Conservation (phyloP, 2,888 invertebrate species). For the Tinea semifulvella region DNA sequence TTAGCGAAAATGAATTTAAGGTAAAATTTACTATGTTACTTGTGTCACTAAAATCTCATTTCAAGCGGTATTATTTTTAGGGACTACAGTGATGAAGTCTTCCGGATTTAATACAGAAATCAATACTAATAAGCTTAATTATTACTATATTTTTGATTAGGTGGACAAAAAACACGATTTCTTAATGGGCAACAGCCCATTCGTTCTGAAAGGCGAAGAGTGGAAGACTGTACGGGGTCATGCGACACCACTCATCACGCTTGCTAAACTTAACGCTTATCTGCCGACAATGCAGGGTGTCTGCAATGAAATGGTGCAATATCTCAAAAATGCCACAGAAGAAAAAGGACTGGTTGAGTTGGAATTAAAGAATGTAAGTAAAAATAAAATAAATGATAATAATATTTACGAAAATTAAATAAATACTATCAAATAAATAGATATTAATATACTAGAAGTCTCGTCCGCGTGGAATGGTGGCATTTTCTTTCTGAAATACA, state of each 20-base stretch:
- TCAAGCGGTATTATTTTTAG: too few species aligned
- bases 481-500: too few species aligned
- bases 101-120: too few species aligned
- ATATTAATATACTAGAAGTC: too few species aligned
- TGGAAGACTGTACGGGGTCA: slow-evolving; percentile 27
- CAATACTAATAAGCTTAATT: too few species aligned
- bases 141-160: too few species aligned
- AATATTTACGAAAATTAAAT: too few species aligned
- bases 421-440: too few species aligned
- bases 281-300: slow-evolving; percentile 16
- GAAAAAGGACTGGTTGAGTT: slow-evolving; percentile 6
- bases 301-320: slow-evolving; percentile 17
- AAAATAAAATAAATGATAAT: background rate
- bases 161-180: background rate
- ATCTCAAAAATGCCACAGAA: slow-evolving; percentile 1
- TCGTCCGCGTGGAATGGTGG: too few species aligned
- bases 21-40: slow-evolving; percentile 16
- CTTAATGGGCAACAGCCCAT: slow-evolving; percentile 24
- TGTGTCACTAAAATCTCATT: too few species aligned
- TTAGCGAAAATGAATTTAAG: slow-evolving; percentile 35
- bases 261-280: slow-evolving; percentile 19
- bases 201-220: slow-evolving; percentile 25
- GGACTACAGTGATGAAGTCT: too few species aligned
- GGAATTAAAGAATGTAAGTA: slow-evolving; percentile 18
- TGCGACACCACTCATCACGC: slow-evolving; percentile 23